Conservation (phyloP, 1,140 invertebrate genomes). For the Nylanderia fulva region DNA sequence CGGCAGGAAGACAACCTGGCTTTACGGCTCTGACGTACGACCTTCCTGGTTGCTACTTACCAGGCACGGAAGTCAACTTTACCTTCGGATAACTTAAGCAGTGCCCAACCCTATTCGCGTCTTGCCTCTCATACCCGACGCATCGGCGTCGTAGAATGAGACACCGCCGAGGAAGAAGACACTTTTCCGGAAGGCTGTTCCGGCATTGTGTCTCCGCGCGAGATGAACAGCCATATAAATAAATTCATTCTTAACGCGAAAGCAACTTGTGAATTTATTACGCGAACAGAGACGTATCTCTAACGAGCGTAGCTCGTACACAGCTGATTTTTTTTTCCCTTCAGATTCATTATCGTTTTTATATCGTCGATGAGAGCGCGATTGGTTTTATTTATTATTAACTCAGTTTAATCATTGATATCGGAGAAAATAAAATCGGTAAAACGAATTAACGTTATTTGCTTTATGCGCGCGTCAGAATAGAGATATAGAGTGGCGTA, state of each 20-base stretch:
- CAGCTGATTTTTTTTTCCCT: not conserved
- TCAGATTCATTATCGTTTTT: not conserved
- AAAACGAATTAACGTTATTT: conserved; percentile 20
- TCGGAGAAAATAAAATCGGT: not conserved
- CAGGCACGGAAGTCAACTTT: conserved; percentile 66
- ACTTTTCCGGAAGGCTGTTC: conserved; percentile 37
- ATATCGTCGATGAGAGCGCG: not conserved
- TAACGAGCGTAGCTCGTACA: not conserved
- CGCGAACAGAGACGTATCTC: not conserved
- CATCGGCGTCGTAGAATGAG: conserved; percentile 15
- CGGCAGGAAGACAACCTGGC: conserved; percentile 73
- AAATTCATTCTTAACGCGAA: conserved; percentile 1
- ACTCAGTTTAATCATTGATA: not conserved
- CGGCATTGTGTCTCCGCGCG: conserved; percentile 7
- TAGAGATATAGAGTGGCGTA: not conserved
- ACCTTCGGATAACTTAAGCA: conserved; percentile 71
- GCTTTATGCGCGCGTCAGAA: not conserved
- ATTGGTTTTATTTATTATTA: not conserved
- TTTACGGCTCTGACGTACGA: conserved; percentile 74
- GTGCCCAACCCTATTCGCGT: conserved; percentile 43
- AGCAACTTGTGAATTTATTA: conserved; percentile 3
- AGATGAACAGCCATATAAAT: conserved; percentile 5
- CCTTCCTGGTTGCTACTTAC: conserved; percentile 75
- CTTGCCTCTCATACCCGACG: conserved; percentile 34
- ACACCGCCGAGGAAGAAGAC: conserved; percentile 17